Evolutionary conservation across 2,888 invertebrate genomes (phyloP), one percentile per base, ranked within the genome.

Genomic region (Teleogryllus oceanicus): DNA sequence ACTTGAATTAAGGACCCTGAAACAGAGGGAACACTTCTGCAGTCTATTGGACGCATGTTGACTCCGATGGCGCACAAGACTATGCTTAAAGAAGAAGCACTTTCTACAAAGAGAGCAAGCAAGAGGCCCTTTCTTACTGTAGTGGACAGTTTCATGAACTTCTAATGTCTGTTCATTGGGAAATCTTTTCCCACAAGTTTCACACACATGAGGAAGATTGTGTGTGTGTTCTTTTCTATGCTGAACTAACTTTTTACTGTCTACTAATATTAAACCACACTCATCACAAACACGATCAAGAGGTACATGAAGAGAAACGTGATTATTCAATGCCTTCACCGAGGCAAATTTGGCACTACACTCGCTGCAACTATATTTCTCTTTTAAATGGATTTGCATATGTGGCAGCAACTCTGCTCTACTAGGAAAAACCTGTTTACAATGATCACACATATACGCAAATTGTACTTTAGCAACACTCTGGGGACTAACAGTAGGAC

Each of bases 1-100:
- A 62, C 62, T 18, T 62, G 62, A 62, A 18, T 62, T 62, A 62
- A 62, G 62, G 62, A 62, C 62, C 62, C 62, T 62, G 62, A 62
- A 62, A 62, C 62, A 62, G n/a, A 62, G 62, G 62, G 62, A 62
- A 62, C 62, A 62, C n/a, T 62, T 62, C 62, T 62, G 62, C 62
- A 62, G 62, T 62, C 62, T 62, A 62, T 62, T 62, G 62, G 62
- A 62, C 13, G 62, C 62, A 62, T 62, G 62, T n/a, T 62, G 62
- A 62, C 62, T 62, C 62, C 62, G 16, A 62, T 62, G 62, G 62
- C 62, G 62, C 13, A 62, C 62, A 62, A 62, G 62, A n/a, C 62
- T 62, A 62, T 62, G 62, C n/a, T 62, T 62, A 62, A 62, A 62
- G 62, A 62, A 62, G n/a, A 62, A 62, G 62, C 62, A 18, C n/a